Base-by-base conservation (phyloP, 2,888 invertebrate species). In the Pandemis cinnamomeana region DNA sequence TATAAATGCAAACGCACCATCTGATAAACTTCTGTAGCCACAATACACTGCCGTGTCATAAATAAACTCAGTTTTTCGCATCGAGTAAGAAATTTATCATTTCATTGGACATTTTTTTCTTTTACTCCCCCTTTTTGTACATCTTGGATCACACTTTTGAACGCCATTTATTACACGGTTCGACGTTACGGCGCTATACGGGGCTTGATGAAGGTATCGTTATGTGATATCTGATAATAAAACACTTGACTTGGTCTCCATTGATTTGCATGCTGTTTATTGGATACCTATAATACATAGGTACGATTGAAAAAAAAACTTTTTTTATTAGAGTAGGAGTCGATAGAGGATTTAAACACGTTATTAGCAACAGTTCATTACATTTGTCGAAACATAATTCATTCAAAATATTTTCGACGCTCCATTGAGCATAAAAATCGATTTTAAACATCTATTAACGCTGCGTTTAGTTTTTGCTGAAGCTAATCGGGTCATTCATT, bases 61-160 rank as follows among this genome's bases (percentile, higher is more conserved):
- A 93, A 92, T 93, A 91, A 91, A 89, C 81, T 87, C 87, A 91
- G 89, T 93, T 92, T 91, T 92, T 92, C 89, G 90, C 86, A 84
- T 87, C 87, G 86, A 87, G 86, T 79, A 84, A 87, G 89, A 87
- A 89, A 91, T 93, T 92, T 92, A 93, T 93, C 92, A 93, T 93
- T 92, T 92, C 86, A 87, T 87, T 85, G 83, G 83, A 36, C 11
- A 46, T 86, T 83, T 92, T 91, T 88, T 85, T 84, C 82, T 83
- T 86, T 83, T 87, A 83, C 84, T 83, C 86, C 87, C 84, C 85
- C 84, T 87, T 90, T 91, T 90, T 91, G 89, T 91, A 90, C 91
- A 91, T 91, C 92, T 93, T 89, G 89, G 87, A 92, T 93, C 91
- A 92, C 92, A 91, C 92, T 91, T 93, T 91, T 91, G 88, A 92